Evolutionary conservation across 1,140 invertebrate species (phyloP), one percentile per base, ranked within the genome.

Genomic region (Listronotus bonariensis): DNA sequence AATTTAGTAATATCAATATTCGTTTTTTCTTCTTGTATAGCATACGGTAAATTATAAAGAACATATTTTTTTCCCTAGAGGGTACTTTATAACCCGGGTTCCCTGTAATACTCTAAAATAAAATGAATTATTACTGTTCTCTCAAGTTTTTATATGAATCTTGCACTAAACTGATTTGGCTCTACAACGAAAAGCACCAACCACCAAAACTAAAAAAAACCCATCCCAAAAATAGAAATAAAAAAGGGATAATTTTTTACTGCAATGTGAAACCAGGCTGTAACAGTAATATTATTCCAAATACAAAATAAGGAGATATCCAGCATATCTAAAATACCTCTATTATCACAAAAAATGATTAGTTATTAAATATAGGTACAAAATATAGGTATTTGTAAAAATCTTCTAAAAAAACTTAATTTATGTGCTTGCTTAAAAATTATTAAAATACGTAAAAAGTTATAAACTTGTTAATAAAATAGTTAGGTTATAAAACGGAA

Each of bases 251-350:
- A 18, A 26, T 3, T 26, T 26, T 26, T 1, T 49, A 49, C 46
- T 62, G 71, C 71, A 72, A 72, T 70, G 71, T 72, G 71, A 61
- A 62, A 70, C 71, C 71, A 72, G 71, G 71, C 68, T 70, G 71
- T 64, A 60, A 56, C 48, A 59, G 14, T 57, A 54, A 62, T 20
- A 15, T 36, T 38, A 32, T 32, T 62, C 31, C 38, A 38, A 45
- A 38, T 42, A 14, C n/a, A 40, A 64, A 36, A 36, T 51, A 60
- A 65, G 26, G 41, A 42, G 38, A 31, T 40, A 40, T 58, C 56
- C 61, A 60, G 55, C 42, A 32, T 51, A 45, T 57, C 63, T 67
- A 58, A 66, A 69, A 67, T 61, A 62, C 54, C 53, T 67, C 64
- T 56, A 54, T 55, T 58, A 46, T 60, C 59, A 58, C 48, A 66